A percentile compares a stretch with the other conserved stretches of the same genome.
phyloP scores from a whole-genome alignment of 2,888 invertebrate species.

The Chrysolina haemoptera region DNA sequence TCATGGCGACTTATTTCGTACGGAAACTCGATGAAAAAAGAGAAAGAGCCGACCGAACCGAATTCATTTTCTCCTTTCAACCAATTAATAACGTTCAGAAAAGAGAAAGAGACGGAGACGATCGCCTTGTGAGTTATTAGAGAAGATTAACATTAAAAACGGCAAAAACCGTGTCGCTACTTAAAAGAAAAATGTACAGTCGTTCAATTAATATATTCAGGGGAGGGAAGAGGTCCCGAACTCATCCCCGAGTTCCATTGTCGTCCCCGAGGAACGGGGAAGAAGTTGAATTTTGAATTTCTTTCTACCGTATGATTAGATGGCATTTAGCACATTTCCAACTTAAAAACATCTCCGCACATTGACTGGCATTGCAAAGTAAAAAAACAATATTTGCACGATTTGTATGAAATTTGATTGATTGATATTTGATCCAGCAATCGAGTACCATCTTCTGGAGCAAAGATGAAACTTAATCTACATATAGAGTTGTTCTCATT shows the following conservation, averaged over 20 bases:
- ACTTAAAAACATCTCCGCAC: not conserved
- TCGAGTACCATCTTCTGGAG: no score
- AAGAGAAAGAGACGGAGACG: conserved; percentile 46
- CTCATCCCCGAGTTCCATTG: conserved; percentile 50
- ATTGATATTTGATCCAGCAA: no score
- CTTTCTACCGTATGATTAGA: conserved; percentile 12
- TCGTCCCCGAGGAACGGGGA: conserved; percentile 36
- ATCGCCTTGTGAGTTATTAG: conserved; percentile 60
- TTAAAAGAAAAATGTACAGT: conserved; percentile 68
- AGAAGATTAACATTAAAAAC: conserved; percentile 65
- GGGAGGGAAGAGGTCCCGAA: conserved; percentile 55
- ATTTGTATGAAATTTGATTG: no score
- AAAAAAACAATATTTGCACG: not conserved
- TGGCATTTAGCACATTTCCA: conserved; percentile 14
- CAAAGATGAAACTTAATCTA: no score
- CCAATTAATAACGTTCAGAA: conserved; percentile 53
- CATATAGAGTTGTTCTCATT: no score
- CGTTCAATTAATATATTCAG: conserved; percentile 70
- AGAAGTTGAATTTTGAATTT: conserved; percentile 25
- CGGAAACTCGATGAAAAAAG: conserved; percentile 39
- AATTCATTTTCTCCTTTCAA: conserved; percentile 47
- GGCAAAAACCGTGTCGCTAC: conserved; percentile 65
- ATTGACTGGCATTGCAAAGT: not conserved
- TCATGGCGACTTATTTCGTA: conserved; percentile 65
- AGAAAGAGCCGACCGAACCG: conserved; percentile 24